These are phyloP conservation scores for Protonemura montana DNA, from an alignment of 2,888 invertebrate species.

Conservation along the genomic window DNA sequence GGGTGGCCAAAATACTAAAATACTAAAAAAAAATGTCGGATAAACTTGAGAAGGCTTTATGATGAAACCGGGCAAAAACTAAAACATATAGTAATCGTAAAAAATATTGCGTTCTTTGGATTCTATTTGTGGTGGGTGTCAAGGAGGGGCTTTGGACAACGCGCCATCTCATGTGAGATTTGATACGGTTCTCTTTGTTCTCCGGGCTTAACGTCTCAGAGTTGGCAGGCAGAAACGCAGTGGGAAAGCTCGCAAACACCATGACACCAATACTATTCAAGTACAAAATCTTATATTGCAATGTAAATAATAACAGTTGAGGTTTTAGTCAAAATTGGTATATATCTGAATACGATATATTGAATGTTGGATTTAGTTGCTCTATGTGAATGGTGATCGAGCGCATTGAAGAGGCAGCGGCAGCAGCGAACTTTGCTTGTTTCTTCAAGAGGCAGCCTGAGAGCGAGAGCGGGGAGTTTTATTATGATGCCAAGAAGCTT, in stretches of 20 bases:
- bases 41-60: neutral
- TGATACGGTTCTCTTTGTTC: neutral
- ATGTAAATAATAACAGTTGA: neutral
- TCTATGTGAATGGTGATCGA: constrained; percentile 13
- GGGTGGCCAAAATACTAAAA: neutral
- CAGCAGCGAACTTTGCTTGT: constrained; percentile 21
- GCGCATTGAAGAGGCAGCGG: constrained; percentile 17
- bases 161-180: neutral
- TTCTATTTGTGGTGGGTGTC: neutral
- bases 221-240: neutral
- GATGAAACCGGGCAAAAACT: neutral
- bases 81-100: neutral
- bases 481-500: constrained; percentile 4
- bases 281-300: neutral
- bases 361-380: constrained; percentile 14
- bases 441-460: neutral
- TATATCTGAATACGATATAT: neutral
- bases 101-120: neutral
- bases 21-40: neutral
- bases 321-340: constrained; percentile 12
- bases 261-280: neutral
- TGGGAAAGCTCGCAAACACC: neutral
- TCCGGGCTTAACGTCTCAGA: neutral
- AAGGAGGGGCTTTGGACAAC: neutral
- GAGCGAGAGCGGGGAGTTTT: neutral